Base-by-base conservation (phyloP, 1,140 invertebrate genomes). In the Trissolcus basalis region DNA sequence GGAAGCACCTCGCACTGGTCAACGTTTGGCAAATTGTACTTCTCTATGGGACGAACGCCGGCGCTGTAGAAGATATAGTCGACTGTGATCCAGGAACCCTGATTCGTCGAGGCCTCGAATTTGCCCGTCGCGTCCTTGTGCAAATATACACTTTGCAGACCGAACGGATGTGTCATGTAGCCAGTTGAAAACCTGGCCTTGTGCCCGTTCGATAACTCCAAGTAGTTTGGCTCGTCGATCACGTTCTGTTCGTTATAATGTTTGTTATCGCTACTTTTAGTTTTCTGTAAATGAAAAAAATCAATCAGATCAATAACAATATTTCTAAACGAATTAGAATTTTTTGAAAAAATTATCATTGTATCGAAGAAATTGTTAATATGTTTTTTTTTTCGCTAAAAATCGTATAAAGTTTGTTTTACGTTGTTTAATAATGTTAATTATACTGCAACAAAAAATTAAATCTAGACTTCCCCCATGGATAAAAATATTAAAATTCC, bases 1-100 rank as follows among this genome's bases (percentile, higher is more conserved):
- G 90, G 91, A 33, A 89, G 91, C 14, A 81, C 81, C 11, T 82
- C 72, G 56, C 94, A 92, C 70, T 94, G 90, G 0, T 81, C 61
- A 0, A 83, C 82, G 0, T 91, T 92, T 10, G 94, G 92, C 45
- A 97, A 86, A 13, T 84, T 86, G 41, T 93, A 92, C 7, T 90
- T 88, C 27, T 91, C 89, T 14, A 93, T 14, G 6, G 93, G 86
- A 77, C 90, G 89, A 48, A 86, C 65, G 27, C 89, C 91, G 88
- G 90, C 92, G 74, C 12, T 58, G 32, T 69, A 53, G 12, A 75
- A 75, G 3, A 75, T 75, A 7, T 75, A 75, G 10, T 75, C 72
- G 10, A 75, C 72, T 10, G 72, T 75, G 11, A 75, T 69, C 72
- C 72, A 75, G 7, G 41, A 27, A 2, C n/a, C 45, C 12, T 75